Base-by-base conservation (phyloP, 2,888 invertebrate species). In the Oxystoma pomonae region DNA sequence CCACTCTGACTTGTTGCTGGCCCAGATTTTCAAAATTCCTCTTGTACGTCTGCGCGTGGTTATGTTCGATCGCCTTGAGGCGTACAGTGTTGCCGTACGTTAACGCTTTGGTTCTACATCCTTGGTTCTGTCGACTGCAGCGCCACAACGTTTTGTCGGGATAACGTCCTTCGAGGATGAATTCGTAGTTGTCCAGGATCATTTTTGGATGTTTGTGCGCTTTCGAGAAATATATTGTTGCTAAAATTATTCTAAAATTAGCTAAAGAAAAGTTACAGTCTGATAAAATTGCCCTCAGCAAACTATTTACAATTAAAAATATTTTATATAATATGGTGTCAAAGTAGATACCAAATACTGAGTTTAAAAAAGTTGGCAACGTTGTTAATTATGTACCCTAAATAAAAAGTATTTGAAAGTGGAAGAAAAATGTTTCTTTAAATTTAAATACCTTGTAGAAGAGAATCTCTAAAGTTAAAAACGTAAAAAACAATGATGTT, bases 161-260 rank as follows among this genome's bases (percentile, higher is more conserved):
- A 12, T 53, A 20, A 59, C 65, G 61, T 20, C 59, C 66, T 60
- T 69, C 69, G 5, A 71, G 21, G 58, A 63, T 66, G 58, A 65
- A 73, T 52, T 68, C 68, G 59, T 68, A 69, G 9, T 58, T 58
- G 57, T 71, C 64, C 16, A 69, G 22, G 18, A 73, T 65, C 62
- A 73, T 64, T 59, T 7, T 35, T 35, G 35, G 35, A 35, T 35
- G 35, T 35, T 35, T 35, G 3, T 12, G 35, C 3, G 5, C 35
- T 35, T 3, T 3, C 5, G 12, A 7, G 35, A 35, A 35, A 12
- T 35, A 35, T 3, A 35, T 35, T 35, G 35, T 35, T 3, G 5
- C 35, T 35, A 35, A 35, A 35, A 35, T 35, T 35, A 18, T 49
- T n/a, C n/a, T n/a, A n/a, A n/a, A n/a, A n/a, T n/a, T n/a, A n/a